These are phyloP conservation scores for Adelosebastes latens DNA, from an alignment of 2,797 vertebrate genomes.

Conservation along the genomic window DNA sequence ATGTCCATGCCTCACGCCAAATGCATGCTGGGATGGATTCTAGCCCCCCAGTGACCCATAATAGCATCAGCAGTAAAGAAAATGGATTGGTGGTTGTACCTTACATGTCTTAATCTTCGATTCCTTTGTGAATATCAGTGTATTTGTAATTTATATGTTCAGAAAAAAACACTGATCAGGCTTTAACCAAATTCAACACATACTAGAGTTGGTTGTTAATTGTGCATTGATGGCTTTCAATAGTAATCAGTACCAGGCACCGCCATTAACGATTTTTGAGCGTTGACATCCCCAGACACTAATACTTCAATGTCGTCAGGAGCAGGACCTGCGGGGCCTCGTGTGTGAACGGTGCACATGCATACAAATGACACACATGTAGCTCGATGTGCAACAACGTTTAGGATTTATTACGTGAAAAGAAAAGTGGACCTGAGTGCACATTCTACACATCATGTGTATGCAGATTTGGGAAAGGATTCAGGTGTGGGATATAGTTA, in stretches of 20 bases:
- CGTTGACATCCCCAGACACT: conserved; percentile 28
- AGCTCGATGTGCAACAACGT: neutral
- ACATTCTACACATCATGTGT: neutral
- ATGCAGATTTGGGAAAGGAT: neutral
- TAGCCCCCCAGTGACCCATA: neutral
- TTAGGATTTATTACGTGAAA: neutral
- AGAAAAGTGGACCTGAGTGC: neutral
- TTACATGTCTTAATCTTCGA: neutral
- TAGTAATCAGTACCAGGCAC: conserved; percentile 27
- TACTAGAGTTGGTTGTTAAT: conserved; percentile 23
- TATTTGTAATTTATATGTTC: neutral
- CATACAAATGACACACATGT: conserved; percentile 29
- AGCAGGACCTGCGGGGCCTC: neutral
- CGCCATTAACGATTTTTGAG: conserved; percentile 51
- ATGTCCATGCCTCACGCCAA: conserved; percentile 6
- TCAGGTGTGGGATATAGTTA: neutral
- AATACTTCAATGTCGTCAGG: conserved; percentile 47
- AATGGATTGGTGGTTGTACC: conserved; percentile 4
- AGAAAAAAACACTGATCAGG: neutral
- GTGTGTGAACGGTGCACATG: conserved; percentile 22
- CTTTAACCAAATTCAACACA: neutral
- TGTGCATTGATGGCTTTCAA: conserved; percentile 36
- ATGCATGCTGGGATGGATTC: conserved; percentile 39
- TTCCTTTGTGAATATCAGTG: neutral
- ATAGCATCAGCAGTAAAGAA: conserved; percentile 9